A percentile compares a stretch with the other conserved stretches of the same genome.
These are phyloP conservation scores for Myathropa florea DNA, from an alignment of 2,888 invertebrate genomes.

Conservation along the genomic window DNA sequence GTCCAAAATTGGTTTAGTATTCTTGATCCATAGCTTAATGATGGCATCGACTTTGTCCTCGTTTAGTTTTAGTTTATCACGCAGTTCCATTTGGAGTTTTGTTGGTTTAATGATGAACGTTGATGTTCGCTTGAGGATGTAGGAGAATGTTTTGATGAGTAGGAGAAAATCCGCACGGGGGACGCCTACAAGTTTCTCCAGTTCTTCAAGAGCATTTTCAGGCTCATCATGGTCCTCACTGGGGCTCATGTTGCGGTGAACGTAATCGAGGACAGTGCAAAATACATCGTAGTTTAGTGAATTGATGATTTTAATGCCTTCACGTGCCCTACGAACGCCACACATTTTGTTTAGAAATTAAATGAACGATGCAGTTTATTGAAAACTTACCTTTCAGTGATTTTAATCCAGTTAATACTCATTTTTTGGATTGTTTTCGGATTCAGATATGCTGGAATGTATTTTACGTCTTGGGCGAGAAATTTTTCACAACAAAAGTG, in stretches of 20 bases:
- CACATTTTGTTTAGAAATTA: neutral
- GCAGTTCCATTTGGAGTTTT: conserved; percentile 81
- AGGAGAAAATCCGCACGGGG: conserved; percentile 78
- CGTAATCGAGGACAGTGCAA: conserved; percentile 78
- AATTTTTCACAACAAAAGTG: conserved; percentile 8
- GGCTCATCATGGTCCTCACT: conserved; percentile 74
- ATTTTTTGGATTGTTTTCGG: conserved; percentile 62
- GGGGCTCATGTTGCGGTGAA: conserved; percentile 79
- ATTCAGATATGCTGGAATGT: neutral
- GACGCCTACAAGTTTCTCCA: conserved; percentile 79
- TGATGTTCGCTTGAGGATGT: conserved; percentile 81
- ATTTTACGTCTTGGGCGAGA: neutral
- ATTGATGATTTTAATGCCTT: conserved; percentile 80
- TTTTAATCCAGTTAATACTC: conserved; percentile 78
- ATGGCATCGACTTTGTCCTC: conserved; percentile 83
- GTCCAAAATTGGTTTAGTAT: conserved; percentile 82
- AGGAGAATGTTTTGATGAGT: conserved; percentile 80
- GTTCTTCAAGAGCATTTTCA: conserved; percentile 78
- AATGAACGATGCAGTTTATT: neutral
- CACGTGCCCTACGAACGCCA: conserved; percentile 76
- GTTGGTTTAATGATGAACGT: conserved; percentile 83
- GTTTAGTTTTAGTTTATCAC: conserved; percentile 81
- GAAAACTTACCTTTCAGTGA: conserved; percentile 75
- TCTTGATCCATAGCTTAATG: conserved; percentile 82
- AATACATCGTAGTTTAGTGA: conserved; percentile 78